Conservation (phyloP, 1,140 invertebrate genomes). For the Microplitis mediator region DNA sequence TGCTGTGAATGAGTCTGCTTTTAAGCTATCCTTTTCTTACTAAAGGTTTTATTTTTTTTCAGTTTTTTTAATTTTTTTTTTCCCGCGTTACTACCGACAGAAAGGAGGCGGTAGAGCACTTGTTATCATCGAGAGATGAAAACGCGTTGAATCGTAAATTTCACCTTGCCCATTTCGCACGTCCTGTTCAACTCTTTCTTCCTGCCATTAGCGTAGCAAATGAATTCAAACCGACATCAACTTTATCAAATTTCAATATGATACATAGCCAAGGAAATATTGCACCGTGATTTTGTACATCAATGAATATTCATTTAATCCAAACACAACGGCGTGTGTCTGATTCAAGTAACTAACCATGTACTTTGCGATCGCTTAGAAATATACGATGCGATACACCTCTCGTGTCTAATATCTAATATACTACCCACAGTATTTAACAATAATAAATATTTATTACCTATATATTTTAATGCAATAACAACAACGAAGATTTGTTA, state of each 20-base stretch:
- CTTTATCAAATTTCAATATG: constrained; percentile 29
- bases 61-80: neutral
- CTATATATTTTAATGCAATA: too few species aligned
- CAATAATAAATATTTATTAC: too few species aligned
- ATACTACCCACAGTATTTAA: too few species aligned
- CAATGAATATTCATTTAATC: constrained; percentile 51
- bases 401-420: constrained; percentile 44
- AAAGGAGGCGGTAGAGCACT: neutral
- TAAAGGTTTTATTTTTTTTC: neutral
- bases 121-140: constrained; percentile 20
- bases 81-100: neutral
- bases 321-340: constrained; percentile 16
- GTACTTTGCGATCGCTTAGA: constrained; percentile 51
- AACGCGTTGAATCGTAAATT: constrained; percentile 30
- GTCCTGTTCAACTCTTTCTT: constrained; percentile 18
- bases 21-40: neutral
- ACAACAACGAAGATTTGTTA: too few species aligned
- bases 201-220: constrained; percentile 27
- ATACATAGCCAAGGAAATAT: constrained; percentile 38
- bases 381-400: constrained; percentile 46
- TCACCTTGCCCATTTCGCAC: constrained; percentile 12
- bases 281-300: constrained; percentile 44
- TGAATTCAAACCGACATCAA: constrained; percentile 30
- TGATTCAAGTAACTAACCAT: constrained; percentile 30
- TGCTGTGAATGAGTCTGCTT: too few species aligned